Evolutionary conservation across 1,140 invertebrate species (phyloP), one percentile per base, ranked within the genome.

Genomic region (Drosophila murphyi): DNA sequence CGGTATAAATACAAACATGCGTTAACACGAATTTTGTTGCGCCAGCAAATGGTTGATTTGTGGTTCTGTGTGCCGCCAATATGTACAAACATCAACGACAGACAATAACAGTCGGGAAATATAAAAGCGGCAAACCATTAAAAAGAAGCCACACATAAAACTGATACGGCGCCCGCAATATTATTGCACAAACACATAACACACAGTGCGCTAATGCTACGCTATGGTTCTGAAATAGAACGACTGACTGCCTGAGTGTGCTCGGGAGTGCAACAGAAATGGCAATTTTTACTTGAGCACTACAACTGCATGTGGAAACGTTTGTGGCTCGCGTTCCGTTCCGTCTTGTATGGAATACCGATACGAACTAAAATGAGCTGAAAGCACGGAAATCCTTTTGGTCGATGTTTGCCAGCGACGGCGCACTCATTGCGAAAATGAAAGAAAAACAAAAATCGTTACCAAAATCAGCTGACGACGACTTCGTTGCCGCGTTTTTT

Each of bases 331-430:
- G 57, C 65, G 56, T 69, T 68, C 20, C 55, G 43, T 20, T 62
- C 72, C 57, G 65, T 63, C 57, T 70, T 61, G 65, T 56, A 62
- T 74, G 72, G 68, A 74, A 74, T 74, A 41, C 72, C 72, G 72
- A 74, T 74, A 74, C 72, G 51, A 74, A 74, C 72, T 74, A 65
- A 74, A 62, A 74, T 68, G 51, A 70, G 61, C 72, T 74, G 57
- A 74, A 62, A 70, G 72, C 72, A 70, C 57, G 72, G 67, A 74
- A 74, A 67, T 74, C 72, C 56, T 48, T 61, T 69, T 51, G 50
- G 65, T 69, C 35, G 37, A 51, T 12, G 47, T 29, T 20, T 37
- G 57, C 29, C 7, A 34, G 60, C 60, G 60, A 62, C 45, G 47
- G 50, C 47, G 48, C 47, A 52, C 52, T 64, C 62, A 72, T 51